A percentile compares a stretch with the other conserved stretches of the same genome.
These are phyloP conservation scores for Rafetus swinhoei DNA, from an alignment of 2,113 vertebrate genomes.

Conservation along the genomic window DNA sequence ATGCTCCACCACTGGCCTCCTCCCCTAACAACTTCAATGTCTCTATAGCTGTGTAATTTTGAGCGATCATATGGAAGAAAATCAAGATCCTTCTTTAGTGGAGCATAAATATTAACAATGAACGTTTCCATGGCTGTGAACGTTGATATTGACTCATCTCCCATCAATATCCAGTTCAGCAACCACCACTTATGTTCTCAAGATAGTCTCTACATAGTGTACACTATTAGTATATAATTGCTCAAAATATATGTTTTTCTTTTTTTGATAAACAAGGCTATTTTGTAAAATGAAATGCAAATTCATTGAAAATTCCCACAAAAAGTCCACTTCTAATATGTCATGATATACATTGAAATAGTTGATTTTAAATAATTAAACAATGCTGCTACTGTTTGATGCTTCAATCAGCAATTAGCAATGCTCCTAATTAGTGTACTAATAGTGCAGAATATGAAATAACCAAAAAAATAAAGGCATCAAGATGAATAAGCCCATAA, in stretches of 20 bases:
- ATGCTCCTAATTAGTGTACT: neutral
- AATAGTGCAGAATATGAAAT: no score
- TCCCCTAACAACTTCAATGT: slow-evolving; percentile 34
- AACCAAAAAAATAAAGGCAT: no score
- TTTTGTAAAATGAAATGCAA: neutral
- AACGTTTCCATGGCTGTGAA: neutral
- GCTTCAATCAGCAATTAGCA: neutral
- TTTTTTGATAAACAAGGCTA: neutral
- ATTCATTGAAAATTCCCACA: neutral
- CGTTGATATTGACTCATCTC: no score
- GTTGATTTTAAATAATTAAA: neutral
- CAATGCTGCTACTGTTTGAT: neutral
- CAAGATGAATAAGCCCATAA: neutral
- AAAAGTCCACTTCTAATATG: neutral
- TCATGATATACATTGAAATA: neutral
- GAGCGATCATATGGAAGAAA: slow-evolving; percentile 32
- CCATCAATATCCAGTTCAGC: slow-evolving; percentile 20
- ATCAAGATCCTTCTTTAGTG: slow-evolving; percentile 41
- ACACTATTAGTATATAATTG: neutral
- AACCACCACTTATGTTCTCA: slow-evolving; percentile 7
- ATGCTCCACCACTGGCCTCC: neutral
- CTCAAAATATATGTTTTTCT: neutral
- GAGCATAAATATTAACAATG: slow-evolving; percentile 39
- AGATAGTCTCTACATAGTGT: neutral
- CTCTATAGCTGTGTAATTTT: slow-evolving; percentile 2